phyloP scores from a whole-genome alignment of 2,797 vertebrate genomes.

The Helostoma temminkii region DNA sequence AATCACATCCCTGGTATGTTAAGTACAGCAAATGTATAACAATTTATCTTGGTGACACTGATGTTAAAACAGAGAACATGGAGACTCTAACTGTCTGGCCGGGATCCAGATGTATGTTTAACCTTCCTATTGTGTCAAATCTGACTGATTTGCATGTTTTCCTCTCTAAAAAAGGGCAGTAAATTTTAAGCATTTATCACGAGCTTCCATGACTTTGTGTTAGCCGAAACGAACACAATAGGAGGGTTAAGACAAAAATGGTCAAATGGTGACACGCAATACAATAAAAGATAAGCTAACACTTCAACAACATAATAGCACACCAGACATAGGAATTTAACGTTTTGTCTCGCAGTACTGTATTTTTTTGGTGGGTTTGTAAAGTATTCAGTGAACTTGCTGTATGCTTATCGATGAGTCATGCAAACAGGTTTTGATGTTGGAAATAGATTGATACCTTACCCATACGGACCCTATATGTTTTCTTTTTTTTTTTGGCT shows the following conservation, averaged over 20 bases:
- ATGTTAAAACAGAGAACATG: conserved; percentile 6
- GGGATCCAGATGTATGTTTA: conserved; percentile 1
- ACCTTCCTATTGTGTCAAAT: too few species aligned
- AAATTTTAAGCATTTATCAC: too few species aligned
- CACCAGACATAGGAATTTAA: neutral
- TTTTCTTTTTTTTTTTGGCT: too few species aligned
- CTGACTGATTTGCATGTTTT: too few species aligned
- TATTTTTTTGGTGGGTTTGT: conserved; percentile 5
- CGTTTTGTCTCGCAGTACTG: neutral
- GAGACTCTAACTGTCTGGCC: neutral
- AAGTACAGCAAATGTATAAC: conserved; percentile 13
- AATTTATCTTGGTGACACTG: conserved; percentile 13
- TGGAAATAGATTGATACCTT: conserved; percentile 36
- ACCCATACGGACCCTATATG: conserved; percentile 33
- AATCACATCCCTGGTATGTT: conserved; percentile 29
- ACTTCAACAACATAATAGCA: neutral
- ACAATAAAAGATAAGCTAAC: neutral
- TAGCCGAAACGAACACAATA: too few species aligned
- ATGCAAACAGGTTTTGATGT: conserved; percentile 33
- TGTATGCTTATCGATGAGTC: conserved; percentile 11
- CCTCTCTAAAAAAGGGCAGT: too few species aligned
- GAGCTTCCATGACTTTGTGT: too few species aligned
- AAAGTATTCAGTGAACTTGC: conserved; percentile 2
- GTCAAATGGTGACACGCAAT: neutral
- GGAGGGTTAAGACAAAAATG: neutral